Evolutionary conservation across 2,113 vertebrate species (phyloP).

Genomic region (Psittacula cyanocephala): DNA sequence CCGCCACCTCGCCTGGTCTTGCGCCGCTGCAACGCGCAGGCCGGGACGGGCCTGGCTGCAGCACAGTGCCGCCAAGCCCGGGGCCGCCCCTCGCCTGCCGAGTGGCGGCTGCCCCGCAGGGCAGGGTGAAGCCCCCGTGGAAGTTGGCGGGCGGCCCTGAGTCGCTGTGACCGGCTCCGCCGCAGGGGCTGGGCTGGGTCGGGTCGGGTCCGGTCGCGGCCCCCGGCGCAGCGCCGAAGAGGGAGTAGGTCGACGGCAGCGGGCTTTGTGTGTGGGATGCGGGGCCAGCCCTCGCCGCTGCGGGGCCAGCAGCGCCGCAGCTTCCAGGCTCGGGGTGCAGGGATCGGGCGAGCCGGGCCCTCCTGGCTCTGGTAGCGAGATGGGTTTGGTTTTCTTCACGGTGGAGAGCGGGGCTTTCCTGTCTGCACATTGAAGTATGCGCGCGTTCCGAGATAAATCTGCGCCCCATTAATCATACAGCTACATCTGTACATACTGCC

Average conservation of each 20-base stretch:
- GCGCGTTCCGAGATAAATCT: background rate
- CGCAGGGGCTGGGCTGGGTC: background rate
- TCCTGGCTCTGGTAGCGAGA: background rate
- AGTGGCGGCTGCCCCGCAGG: background rate
- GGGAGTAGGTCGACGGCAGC: background rate
- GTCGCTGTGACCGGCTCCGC: background rate
- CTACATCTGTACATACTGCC: background rate
- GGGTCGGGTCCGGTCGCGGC: background rate
- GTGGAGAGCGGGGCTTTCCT: background rate
- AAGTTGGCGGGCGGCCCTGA: background rate
- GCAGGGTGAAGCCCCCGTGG: background rate
- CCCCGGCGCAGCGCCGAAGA: too few species aligned
- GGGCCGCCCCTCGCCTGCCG: background rate
- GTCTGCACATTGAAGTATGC: accelerated
- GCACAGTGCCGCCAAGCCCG: background rate
- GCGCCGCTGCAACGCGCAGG: background rate
- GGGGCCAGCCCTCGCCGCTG: background rate
- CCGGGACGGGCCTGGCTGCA: background rate
- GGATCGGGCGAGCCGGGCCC: background rate
- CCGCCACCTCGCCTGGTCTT: accelerated
- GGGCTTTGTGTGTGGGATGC: background rate
- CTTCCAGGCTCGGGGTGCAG: background rate
- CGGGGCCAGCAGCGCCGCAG: background rate
- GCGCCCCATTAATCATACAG: accelerated
- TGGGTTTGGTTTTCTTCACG: accelerated